phyloP scores from a whole-genome alignment of 2,797 vertebrate species.

The Gymnothorax reevesii region DNA sequence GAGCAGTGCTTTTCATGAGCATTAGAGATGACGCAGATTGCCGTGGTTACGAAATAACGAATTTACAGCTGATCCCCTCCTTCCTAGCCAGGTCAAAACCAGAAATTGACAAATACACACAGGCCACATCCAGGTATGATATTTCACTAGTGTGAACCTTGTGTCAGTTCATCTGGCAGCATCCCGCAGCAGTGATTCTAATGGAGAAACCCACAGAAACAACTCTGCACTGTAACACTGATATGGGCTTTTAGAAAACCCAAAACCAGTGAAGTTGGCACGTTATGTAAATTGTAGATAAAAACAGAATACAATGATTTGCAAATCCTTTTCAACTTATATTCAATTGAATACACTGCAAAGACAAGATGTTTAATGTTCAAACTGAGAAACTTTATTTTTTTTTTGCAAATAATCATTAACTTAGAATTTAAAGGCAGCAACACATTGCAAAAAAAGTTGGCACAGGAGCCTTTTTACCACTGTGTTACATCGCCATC shows the following conservation, averaged over 20 bases:
- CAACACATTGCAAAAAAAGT: too few species aligned
- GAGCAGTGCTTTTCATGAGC: slow-evolving; percentile 6
- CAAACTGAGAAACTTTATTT: too few species aligned
- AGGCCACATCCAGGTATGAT: not conserved
- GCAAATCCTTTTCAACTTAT: too few species aligned
- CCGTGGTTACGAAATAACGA: not conserved
- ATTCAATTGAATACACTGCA: too few species aligned
- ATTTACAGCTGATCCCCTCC: not conserved
- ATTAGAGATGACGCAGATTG: not conserved
- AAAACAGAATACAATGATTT: too few species aligned
- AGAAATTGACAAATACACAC: not conserved
- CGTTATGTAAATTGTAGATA: too few species aligned
- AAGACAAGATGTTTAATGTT: too few species aligned
- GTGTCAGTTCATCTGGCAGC: not conserved
- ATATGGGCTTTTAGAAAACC: not conserved
- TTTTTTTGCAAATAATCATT: too few species aligned
- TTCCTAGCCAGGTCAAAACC: not conserved
- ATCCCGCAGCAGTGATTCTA: not conserved
- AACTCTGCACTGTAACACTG: not conserved
- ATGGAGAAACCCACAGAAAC: not conserved
- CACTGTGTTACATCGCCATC: too few species aligned
- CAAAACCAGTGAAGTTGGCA: too few species aligned
- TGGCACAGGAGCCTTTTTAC: too few species aligned
- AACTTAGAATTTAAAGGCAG: too few species aligned
- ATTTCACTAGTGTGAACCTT: not conserved